A percentile compares a stretch with the other conserved stretches of the same genome.
Evolutionary conservation across 2,113 vertebrate genomes (phyloP).

Genomic region (Pongo pygmaeus): DNA sequence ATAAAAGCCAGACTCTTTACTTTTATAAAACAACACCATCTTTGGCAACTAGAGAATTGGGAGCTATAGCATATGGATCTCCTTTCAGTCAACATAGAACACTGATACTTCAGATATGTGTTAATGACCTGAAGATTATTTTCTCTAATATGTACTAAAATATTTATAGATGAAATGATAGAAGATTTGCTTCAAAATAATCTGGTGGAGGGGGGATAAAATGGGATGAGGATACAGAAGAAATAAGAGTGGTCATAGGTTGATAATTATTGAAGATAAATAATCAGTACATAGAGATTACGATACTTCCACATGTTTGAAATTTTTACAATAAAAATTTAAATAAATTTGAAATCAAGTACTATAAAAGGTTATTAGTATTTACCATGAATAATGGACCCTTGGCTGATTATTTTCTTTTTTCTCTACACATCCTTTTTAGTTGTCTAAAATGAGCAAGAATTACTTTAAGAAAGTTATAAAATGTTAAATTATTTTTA

Average conservation of each 20-base stretch:
- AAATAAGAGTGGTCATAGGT: not conserved
- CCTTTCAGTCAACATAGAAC: conserved; percentile 17
- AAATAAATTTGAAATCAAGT: conserved; percentile 28
- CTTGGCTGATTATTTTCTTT: not conserved
- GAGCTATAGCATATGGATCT: conserved; percentile 22
- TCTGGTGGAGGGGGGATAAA: not conserved
- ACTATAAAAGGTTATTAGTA: not conserved
- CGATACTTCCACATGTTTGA: not conserved
- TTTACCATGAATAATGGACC: not conserved
- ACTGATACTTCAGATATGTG: not conserved
- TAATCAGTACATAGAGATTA: not conserved
- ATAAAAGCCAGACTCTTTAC: conserved; percentile 41
- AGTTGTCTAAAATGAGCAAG: not conserved
- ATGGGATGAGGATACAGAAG: not conserved
- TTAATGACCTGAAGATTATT: conserved; percentile 39
- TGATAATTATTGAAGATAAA: not conserved
- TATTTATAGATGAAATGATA: conserved; percentile 45
- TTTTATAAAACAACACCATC: conserved; percentile 55
- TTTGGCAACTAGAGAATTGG: conserved; percentile 52
- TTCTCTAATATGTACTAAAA: conserved; percentile 33
- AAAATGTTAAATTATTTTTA: not conserved
- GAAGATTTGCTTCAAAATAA: conserved; percentile 40
- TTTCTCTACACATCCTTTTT: not conserved
- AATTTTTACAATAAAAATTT: not conserved
- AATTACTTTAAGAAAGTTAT: conserved; percentile 24